Conservation (phyloP, 2,113 vertebrate species). For the Thryonomys swinderianus region DNA sequence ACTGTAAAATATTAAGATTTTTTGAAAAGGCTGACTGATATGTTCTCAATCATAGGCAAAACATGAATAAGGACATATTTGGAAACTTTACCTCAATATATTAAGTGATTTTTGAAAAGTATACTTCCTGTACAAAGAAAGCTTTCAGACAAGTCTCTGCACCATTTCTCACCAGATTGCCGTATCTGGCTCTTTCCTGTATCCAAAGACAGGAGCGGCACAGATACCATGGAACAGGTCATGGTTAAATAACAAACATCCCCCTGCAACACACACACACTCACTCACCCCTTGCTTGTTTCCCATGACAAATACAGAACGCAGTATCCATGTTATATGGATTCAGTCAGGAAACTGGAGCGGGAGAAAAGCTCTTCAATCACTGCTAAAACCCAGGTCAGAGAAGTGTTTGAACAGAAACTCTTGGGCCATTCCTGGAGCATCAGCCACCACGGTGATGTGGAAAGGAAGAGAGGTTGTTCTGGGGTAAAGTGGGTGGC, state of each 20-base stretch:
- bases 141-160: background rate
- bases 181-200: background rate
- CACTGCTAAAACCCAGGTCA: conserved; percentile 25
- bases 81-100: background rate
- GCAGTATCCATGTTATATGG: too few species aligned
- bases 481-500: too few species aligned
- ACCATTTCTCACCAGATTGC: background rate
- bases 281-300: background rate
- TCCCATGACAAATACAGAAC: background rate
- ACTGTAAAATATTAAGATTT: background rate
- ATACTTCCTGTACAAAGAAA: background rate
- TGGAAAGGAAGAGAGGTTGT: background rate
- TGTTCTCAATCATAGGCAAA: conserved; percentile 14
- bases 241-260: background rate
- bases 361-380: background rate
- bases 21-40: background rate
- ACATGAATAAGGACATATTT: background rate
- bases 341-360: background rate
- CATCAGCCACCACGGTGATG: background rate
- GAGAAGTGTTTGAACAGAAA: background rate
- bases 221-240: background rate
- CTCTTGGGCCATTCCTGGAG: fast-evolving
- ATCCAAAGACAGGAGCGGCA: background rate
- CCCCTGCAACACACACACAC: background rate
- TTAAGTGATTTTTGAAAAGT: background rate